Percentiles rank a stretch among this genome's conserved stretches.
Evolutionary conservation across 2,113 vertebrate genomes (phyloP).

Genomic region (Pteruthius melanotis): DNA sequence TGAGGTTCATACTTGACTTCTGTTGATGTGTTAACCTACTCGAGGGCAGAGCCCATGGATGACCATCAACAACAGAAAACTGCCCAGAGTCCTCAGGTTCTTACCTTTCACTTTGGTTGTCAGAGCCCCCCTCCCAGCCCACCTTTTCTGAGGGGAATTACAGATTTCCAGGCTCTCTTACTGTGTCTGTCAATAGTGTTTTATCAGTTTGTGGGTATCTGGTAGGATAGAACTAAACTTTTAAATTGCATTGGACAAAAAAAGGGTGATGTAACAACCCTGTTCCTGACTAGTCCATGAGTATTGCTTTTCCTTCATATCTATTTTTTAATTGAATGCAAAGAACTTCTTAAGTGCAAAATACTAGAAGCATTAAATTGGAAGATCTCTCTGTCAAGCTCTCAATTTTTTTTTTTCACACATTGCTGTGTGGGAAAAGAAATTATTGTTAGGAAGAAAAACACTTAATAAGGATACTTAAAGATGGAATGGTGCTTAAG

Average conservation of each 20-base stretch:
- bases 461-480: conserved; percentile 21
- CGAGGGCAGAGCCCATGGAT: neutral
- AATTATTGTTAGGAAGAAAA: neutral
- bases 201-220: neutral
- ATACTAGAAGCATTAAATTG: neutral
- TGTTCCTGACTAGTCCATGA: neutral
- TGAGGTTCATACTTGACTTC: neutral
- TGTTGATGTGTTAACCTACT: neutral
- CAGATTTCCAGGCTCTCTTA: neutral
- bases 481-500: conserved; percentile 45
- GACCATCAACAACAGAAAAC: neutral
- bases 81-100: neutral
- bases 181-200: neutral
- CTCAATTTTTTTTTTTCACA: neutral
- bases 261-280: neutral
- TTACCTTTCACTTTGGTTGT: neutral
- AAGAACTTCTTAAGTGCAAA: neutral
- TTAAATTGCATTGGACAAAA: neutral
- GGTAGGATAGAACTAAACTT: neutral
- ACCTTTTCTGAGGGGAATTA: neutral
- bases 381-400: neutral
- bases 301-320: neutral
- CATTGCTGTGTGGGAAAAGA: neutral
- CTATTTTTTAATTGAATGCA: neutral
- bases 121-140: neutral